A percentile compares a stretch with the other conserved stretches of the same genome.
Conservation (phyloP, 1,140 invertebrate genomes). For the Drosophila auraria region DNA sequence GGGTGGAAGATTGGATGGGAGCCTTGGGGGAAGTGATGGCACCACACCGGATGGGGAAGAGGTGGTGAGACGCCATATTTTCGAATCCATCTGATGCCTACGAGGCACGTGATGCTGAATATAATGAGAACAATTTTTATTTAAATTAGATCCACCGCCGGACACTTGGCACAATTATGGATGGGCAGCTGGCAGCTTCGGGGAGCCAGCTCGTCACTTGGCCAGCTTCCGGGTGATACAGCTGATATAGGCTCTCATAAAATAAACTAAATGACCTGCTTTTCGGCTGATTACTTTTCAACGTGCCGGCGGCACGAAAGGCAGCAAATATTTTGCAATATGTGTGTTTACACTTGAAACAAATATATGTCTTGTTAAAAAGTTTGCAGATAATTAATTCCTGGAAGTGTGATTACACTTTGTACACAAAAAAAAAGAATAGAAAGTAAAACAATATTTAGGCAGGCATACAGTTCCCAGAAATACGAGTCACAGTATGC, state of each 20-base stretch:
- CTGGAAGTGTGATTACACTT: background rate
- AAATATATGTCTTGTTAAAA: background rate
- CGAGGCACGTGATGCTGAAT: slow-evolving; percentile 47
- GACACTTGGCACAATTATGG: slow-evolving; percentile 53
- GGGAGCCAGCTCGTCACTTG: slow-evolving; percentile 3
- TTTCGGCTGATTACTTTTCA: slow-evolving; percentile 48
- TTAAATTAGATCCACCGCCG: slow-evolving; percentile 53
- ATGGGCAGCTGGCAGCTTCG: slow-evolving; percentile 15
- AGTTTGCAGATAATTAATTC: background rate
- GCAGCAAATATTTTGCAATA: slow-evolving; percentile 25
- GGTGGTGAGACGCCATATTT: slow-evolving; percentile 47
- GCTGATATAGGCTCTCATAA: slow-evolving; percentile 34
- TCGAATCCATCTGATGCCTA: slow-evolving; percentile 47
- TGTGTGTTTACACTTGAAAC: slow-evolving; percentile 21
- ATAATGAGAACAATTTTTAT: slow-evolving; percentile 55
- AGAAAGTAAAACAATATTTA: no score
- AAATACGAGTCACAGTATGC: no score
- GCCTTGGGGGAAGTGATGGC: slow-evolving; percentile 10
- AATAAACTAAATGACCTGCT: slow-evolving; percentile 41
- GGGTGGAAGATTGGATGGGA: slow-evolving; percentile 24
- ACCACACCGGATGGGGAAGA: slow-evolving; percentile 14
- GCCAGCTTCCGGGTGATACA: slow-evolving; percentile 11
- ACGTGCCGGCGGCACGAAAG: slow-evolving; percentile 10
- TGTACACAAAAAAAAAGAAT: no score
- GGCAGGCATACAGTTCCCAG: no score